Evolutionary conservation across 1,140 invertebrate genomes (phyloP).

Genomic region (Megalonaias nervosa): DNA sequence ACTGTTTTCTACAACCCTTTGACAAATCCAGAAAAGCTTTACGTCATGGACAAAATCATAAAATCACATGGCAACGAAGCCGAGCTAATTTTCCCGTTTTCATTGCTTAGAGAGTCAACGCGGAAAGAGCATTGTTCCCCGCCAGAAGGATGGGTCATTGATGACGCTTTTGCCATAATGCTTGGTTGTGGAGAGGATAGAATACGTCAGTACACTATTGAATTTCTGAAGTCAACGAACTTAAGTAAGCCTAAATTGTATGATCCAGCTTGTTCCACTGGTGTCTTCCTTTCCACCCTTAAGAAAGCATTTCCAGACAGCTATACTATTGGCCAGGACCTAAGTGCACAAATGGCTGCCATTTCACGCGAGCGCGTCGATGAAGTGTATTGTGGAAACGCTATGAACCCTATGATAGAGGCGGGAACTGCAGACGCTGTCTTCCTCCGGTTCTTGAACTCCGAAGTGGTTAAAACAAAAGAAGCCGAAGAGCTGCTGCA

Average conservation of each 20-base stretch:
- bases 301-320: slow-evolving; percentile 42
- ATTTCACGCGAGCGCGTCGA: slow-evolving; percentile 46
- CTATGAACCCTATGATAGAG: slow-evolving; percentile 44
- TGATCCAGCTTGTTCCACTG: slow-evolving; percentile 56
- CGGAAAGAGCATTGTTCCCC: slow-evolving; percentile 45
- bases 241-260: slow-evolving; percentile 38
- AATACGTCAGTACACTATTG: slow-evolving; percentile 40
- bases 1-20: slow-evolving; percentile 41
- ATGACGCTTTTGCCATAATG: slow-evolving; percentile 49
- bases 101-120: slow-evolving; percentile 39
- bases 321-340: slow-evolving; percentile 50
- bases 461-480: slow-evolving; percentile 45
- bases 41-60: slow-evolving; percentile 39
- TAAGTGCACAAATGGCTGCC: slow-evolving; percentile 49
- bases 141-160: slow-evolving; percentile 48
- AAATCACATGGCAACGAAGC: slow-evolving; percentile 8
- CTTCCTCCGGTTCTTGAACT: slow-evolving; percentile 50
- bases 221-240: slow-evolving; percentile 31
- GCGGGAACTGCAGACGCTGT: slow-evolving; percentile 41
- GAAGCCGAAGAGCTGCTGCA: slow-evolving; percentile 42
- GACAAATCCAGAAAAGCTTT: slow-evolving; percentile 40
- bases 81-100: slow-evolving; percentile 48
- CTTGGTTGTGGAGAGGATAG: slow-evolving; percentile 50
- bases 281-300: slow-evolving; percentile 46
- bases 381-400: slow-evolving; percentile 49